A percentile compares a stretch with the other conserved stretches of the same genome.
phyloP scores from a whole-genome alignment of 2,797 vertebrate species.

The Saxicola maurus region DNA sequence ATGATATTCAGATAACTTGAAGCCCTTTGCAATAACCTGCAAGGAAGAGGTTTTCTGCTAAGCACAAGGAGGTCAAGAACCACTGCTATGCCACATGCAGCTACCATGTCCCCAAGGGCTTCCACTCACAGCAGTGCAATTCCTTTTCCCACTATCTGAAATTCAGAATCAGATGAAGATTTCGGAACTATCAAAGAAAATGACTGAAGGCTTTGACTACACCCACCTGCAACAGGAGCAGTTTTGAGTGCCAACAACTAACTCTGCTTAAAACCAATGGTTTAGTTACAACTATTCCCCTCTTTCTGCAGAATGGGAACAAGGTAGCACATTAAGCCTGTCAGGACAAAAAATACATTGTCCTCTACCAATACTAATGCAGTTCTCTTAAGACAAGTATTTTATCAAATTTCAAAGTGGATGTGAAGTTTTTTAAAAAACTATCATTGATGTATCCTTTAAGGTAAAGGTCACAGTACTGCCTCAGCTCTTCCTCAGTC shows the following conservation, averaged over 20 bases:
- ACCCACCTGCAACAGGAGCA: background rate
- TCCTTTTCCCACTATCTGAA: background rate
- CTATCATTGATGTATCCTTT: background rate
- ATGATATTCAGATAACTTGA: background rate
- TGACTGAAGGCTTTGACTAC: background rate
- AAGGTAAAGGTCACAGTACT: background rate
- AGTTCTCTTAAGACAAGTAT: background rate
- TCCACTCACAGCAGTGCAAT: background rate
- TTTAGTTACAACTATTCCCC: background rate
- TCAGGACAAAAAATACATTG: background rate
- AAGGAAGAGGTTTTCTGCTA: background rate
- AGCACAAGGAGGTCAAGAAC: background rate
- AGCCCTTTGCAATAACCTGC: background rate
- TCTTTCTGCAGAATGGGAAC: background rate
- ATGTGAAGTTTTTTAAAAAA: background rate
- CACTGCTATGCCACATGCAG: rapidly evolving
- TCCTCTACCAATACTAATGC: background rate
- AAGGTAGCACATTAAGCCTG: rapidly evolving
- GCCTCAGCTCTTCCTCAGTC: background rate
- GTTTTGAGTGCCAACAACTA: background rate
- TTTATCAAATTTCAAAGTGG: background rate
- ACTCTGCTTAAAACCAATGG: background rate
- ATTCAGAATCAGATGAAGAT: background rate
- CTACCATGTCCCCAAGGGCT: background rate
- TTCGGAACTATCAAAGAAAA: background rate